Base-by-base conservation (phyloP, 1,140 invertebrate species). In the Tachypleus tridentatus region DNA sequence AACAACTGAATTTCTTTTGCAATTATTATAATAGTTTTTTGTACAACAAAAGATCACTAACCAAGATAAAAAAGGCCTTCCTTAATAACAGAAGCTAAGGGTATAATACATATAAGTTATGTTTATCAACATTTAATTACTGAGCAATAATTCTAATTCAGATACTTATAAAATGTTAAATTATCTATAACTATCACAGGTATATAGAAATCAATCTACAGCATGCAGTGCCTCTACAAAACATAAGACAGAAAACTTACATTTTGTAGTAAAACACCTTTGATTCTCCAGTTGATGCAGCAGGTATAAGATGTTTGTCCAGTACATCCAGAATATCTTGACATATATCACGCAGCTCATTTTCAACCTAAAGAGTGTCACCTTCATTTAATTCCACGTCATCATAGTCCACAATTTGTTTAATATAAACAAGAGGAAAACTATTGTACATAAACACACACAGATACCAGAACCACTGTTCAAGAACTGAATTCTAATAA, bases 241-340 rank as follows among this genome's bases (percentile, higher is more conserved):
- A 64, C 47, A 67, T 61, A 64, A 51, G 71, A 11, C 49, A 54
- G 11, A 70, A 49, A 60, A 73, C 84, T 84, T 86, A 93, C 93
- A 96, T 96, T 87, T 97, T 97, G 79, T 93, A 93, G 79, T 97
- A 97, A 81, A 97, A 97, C 72, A 97, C 93, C 87, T 93, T 94
- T 70, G 91, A 94, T 84, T 97, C 93, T 70, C 91, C 92, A 72
- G 87, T 87, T 69, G 86, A 86, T 72, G 92, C 90, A 79, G 86
- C 88, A 68, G 91, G 89, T 79, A 97, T 94, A 71, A 97, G 83
- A 81, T 94, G 88, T 79, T 94, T 93, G 77, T 95, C 92, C 71
- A 97, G 81, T 65, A 94, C 89, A 76, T 84, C 84, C 66, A 98
- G 83, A 74, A 98, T 96, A 80, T 98, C 94, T 67, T 89, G 88